Base-by-base conservation (phyloP, 1,140 invertebrate species). In the Cyclina sinensis region DNA sequence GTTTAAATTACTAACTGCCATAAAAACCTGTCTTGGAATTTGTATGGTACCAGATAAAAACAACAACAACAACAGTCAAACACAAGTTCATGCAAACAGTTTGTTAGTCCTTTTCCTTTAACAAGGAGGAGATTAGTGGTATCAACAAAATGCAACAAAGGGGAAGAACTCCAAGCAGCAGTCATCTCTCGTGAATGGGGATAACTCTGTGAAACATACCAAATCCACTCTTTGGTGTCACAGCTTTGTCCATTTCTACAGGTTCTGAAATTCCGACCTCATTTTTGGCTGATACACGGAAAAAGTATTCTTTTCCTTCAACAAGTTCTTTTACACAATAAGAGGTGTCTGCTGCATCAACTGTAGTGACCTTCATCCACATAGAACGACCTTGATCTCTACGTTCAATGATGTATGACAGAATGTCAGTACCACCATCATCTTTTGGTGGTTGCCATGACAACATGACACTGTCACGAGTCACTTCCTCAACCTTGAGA, bases 231-330 rank as follows among this genome's bases (percentile, higher is more conserved):
- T 93, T 94, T 18, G 94, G 92, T 39, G 90, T 89, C 12, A 93
- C 90, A 14, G 93, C 74, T 46, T 98, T 94, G 16, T 97, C 96
- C 18, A 92, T 97, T 96, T 90, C 98, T 70, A 90, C 57, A 93
- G 98, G 98, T 88, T 97, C 96, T 94, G 99, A 98, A 91, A 97
- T 97, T 35, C 99, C 99, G 91, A 98, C 98, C 74, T 97, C 96
- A 95, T 99, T 99, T 93, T 98, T 97, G 21, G 98, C 98, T 18
- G 97, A 97, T 0, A 99, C 96, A 0, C 97, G 98, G 94, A 99
- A 99, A 96, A 99, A 98, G 95, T 99, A 99, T 93, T 98, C 98
- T 30, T 98, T 97, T 97, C 98, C 96, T 96, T 99, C 98, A 91
- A 98, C 97, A 1, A 99, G 96, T n/a, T 90, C 87, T 1, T 87